phyloP scores from a whole-genome alignment of 2,113 vertebrate genomes.

The rat (Rattus norvegicus) region DNA sequence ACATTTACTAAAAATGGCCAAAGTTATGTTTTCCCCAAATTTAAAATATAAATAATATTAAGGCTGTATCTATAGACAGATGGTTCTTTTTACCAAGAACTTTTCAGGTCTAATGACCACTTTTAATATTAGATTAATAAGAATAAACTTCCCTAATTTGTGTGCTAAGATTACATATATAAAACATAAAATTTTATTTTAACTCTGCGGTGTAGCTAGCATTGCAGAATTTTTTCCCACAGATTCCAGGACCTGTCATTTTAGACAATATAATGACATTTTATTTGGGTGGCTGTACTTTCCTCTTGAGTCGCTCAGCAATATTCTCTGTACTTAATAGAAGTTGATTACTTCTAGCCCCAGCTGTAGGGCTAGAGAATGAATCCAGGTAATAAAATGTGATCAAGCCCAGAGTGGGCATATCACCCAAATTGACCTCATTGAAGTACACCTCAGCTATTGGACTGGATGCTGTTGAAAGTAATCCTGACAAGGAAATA shows the following conservation, averaged over 20 bases:
- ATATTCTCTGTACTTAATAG: too few relatives aligned
- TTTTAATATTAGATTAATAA: not conserved
- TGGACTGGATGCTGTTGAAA: not conserved
- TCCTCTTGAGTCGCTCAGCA: not conserved
- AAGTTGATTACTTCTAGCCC: not conserved
- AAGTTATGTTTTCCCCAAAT: not conserved
- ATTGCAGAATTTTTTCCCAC: not conserved
- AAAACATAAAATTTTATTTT: not conserved
- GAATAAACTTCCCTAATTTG: not conserved
- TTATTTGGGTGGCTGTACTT: not conserved
- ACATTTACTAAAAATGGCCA: not conserved
- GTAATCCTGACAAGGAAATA: not conserved
- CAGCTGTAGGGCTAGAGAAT: not conserved
- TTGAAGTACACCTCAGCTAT: not conserved
- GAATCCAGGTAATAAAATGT: not conserved
- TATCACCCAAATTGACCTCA: not conserved
- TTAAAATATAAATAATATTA: not conserved
- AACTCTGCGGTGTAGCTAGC: not conserved
- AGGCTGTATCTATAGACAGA: not conserved
- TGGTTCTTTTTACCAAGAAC: not conserved
- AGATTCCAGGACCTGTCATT: not conserved
- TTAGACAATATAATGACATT: not conserved
- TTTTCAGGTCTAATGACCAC: not conserved
- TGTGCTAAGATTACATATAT: not conserved
- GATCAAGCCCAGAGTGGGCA: not conserved